Conservation (phyloP, 2,113 vertebrate species). For the Pithys albifrons region DNA sequence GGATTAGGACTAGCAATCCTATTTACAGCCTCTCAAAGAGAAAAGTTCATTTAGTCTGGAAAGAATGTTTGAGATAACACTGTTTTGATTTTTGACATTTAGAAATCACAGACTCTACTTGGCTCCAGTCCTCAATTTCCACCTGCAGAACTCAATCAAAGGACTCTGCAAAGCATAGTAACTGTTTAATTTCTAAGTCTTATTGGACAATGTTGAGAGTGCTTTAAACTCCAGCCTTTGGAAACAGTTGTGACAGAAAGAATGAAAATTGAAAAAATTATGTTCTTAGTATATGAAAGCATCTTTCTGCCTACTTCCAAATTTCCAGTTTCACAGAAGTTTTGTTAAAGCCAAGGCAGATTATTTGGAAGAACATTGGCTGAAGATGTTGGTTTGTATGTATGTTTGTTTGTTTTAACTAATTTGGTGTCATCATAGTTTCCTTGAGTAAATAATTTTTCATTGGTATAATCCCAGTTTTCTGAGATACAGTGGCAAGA, state of each 20-base stretch:
- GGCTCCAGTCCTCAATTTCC: background rate
- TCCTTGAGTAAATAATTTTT: background rate
- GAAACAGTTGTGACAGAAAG: background rate
- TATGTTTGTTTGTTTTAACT: background rate
- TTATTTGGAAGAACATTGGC: background rate
- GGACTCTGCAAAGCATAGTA: background rate
- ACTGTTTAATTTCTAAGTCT: constrained; percentile 32
- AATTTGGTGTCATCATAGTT: background rate
- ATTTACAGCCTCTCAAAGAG: background rate
- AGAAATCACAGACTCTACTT: constrained; percentile 1
- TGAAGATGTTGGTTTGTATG: background rate
- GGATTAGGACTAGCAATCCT: background rate
- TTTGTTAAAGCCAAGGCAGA: background rate
- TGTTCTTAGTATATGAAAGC: background rate
- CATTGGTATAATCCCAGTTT: background rate
- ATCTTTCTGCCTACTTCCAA: background rate
- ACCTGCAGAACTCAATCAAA: constrained; percentile 31
- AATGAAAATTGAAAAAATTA: background rate
- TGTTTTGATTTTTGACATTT: constrained; percentile 14
- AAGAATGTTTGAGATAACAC: background rate
- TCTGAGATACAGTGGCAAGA: background rate
- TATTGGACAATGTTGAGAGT: background rate
- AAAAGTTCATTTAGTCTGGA: background rate
- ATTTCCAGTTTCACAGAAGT: background rate
- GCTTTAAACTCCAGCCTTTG: background rate